Conservation (phyloP, 2,888 invertebrate species). For the Spisula solida region DNA sequence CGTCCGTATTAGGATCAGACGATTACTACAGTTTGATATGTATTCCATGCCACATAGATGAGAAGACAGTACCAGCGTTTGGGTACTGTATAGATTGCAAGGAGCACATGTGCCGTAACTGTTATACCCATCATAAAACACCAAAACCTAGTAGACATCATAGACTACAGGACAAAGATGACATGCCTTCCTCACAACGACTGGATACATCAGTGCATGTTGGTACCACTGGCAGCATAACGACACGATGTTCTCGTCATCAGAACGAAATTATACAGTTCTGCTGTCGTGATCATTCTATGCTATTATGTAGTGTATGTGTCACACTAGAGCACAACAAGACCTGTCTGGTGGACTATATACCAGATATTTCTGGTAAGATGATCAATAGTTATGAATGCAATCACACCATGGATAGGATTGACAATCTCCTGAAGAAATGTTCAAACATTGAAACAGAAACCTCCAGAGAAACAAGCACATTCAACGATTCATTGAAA, state of each 20-base stretch:
- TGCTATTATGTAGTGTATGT: neutral
- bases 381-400: neutral
- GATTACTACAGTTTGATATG: neutral
- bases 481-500: neutral
- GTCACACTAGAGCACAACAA: neutral
- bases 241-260: neutral
- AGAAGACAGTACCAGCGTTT: neutral
- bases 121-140: constrained; percentile 19
- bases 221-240: neutral
- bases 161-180: constrained; percentile 5
- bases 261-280: neutral
- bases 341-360: neutral
- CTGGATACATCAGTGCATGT: neutral
- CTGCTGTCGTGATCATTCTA: neutral
- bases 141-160: neutral
- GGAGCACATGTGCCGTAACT: constrained; percentile 1
- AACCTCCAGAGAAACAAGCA: neutral
- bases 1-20: neutral
- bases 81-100: constrained; percentile 30
- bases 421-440: neutral
- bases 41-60: constrained; percentile 21
- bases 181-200: neutral
- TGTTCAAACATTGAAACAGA: neutral
- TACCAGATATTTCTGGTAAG: neutral
- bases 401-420: neutral